These are phyloP conservation scores for Hesperia comma DNA, from an alignment of 2,888 invertebrate genomes.

Conservation along the genomic window DNA sequence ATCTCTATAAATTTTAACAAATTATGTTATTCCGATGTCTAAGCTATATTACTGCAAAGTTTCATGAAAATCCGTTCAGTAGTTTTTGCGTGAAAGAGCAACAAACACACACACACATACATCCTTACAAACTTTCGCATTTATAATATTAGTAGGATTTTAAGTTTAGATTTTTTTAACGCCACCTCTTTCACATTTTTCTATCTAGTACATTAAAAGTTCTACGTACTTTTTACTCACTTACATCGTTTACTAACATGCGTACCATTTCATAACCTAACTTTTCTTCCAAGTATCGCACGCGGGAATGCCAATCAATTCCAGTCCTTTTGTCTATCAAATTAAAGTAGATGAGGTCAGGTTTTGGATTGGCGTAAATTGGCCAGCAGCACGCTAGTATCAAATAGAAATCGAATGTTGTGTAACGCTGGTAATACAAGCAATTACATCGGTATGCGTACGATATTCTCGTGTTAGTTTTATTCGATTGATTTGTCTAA, in stretches of 20 bases:
- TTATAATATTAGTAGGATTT: too few species aligned
- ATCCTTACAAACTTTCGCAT: too few species aligned
- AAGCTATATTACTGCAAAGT: too few species aligned
- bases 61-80: too few species aligned
- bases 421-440: slow-evolving; percentile 30
- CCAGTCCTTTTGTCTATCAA: slow-evolving; percentile 2
- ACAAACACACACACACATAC: too few species aligned
- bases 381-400: slow-evolving; percentile 25
- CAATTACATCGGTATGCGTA: slow-evolving; percentile 26
- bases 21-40: too few species aligned
- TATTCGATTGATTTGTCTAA: too few species aligned
- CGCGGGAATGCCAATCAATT: slow-evolving; percentile 8
- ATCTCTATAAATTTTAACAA: too few species aligned
- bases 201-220: neutral
- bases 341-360: neutral
- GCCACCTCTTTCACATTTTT: neutral
- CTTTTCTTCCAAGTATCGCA: slow-evolving; percentile 23
- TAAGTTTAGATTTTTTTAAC: too few species aligned
- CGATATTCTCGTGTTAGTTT: slow-evolving; percentile 8
- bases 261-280: slow-evolving; percentile 25
- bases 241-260: neutral
- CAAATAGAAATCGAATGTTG: slow-evolving; percentile 34
- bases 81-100: too few species aligned
- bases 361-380: slow-evolving; percentile 12
- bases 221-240: neutral